A percentile compares a stretch with the other conserved stretches of the same genome.
Evolutionary conservation across 2,888 invertebrate genomes (phyloP).

Genomic region (Acholoe squamosa): DNA sequence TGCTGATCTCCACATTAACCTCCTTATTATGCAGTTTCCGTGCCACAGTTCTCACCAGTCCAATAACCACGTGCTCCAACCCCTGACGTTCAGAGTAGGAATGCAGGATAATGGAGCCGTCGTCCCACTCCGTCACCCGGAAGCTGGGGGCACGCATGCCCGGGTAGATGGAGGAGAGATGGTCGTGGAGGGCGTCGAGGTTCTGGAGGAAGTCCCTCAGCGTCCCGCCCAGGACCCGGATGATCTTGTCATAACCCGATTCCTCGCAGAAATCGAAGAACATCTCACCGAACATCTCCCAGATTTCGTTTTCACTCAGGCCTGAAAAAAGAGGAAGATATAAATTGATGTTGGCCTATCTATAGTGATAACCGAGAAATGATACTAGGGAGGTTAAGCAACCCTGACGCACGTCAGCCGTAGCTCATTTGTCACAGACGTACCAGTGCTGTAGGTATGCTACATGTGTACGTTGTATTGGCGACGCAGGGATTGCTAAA

Average conservation of each 20-base stretch:
- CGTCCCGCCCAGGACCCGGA: slow-evolving; percentile 89
- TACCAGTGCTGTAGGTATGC: too few species aligned
- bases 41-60: slow-evolving; percentile 62
- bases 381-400: too few species aligned
- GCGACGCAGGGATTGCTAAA: too few species aligned
- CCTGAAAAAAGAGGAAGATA: too few species aligned
- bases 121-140: slow-evolving; percentile 67
- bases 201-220: slow-evolving; percentile 72
- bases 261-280: slow-evolving; percentile 98
- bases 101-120: slow-evolving; percentile 70
- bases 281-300: slow-evolving; percentile 95
- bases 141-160: slow-evolving; percentile 65
- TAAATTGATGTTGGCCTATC: too few species aligned
- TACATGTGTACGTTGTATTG: too few species aligned
- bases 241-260: slow-evolving; percentile 97
- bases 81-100: slow-evolving; percentile 73
- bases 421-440: too few species aligned
- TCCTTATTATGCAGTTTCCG: slow-evolving; percentile 94
- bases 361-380: too few species aligned
- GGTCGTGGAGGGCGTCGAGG: slow-evolving; percentile 72
- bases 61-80: slow-evolving; percentile 71
- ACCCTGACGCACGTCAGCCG: too few species aligned
- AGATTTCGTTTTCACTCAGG: slow-evolving; percentile 87
- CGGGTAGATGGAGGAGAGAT: slow-evolving; percentile 64
- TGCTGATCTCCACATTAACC: slow-evolving; percentile 93